These are phyloP conservation scores for Willowsia nigromaculata DNA, from an alignment of 2,888 invertebrate species.

Conservation along the genomic window DNA sequence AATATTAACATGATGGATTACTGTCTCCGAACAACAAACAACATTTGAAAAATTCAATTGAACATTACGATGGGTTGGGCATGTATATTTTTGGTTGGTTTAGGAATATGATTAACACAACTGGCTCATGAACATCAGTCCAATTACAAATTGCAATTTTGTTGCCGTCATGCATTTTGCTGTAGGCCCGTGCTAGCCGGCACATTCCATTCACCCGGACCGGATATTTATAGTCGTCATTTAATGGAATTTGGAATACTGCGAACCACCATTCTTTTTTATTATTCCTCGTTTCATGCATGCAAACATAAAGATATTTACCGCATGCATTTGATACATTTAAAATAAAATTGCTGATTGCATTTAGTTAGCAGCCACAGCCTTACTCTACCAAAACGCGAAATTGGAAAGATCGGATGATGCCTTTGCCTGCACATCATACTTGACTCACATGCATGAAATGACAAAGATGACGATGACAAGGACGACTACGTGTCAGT, in stretches of 20 bases:
- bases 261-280: conserved; percentile 9
- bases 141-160: conserved; percentile 35
- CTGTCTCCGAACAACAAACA: not conserved
- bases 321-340: not conserved
- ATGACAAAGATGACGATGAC: conserved; percentile 39
- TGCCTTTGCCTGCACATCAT: no score
- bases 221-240: conserved; percentile 31
- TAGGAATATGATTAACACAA: conserved; percentile 23
- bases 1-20: conserved; percentile 19
- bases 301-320: not conserved
- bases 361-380: no score
- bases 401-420: no score
- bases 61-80: conserved; percentile 29
- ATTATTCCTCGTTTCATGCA: not conserved
- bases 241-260: conserved; percentile 47
- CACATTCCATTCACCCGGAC: conserved; percentile 3
- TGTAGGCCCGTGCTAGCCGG: not conserved
- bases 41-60: conserved; percentile 41
- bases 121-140: not conserved
- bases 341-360: not conserved
- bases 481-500: conserved; percentile 17
- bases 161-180: conserved; percentile 15
- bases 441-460: not conserved
- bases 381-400: no score
- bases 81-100: not conserved